Percentiles rank a stretch among this genome's conserved stretches.
Conservation (phyloP, 2,113 vertebrate genomes). For the Cottus gobio region DNA sequence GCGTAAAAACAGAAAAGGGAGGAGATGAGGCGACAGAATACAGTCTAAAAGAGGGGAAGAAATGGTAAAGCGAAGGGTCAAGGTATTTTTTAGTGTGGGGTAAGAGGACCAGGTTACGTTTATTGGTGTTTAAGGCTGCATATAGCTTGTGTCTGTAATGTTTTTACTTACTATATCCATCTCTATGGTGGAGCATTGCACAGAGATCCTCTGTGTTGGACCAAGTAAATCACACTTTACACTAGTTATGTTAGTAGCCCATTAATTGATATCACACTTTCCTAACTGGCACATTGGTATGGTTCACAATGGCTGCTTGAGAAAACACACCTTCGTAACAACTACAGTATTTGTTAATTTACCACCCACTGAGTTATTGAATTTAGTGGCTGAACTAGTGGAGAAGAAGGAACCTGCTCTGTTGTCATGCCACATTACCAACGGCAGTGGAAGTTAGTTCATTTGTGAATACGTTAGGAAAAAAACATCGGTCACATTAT, state of each 20-base stretch:
- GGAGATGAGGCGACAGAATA: not conserved
- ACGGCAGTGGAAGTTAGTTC: not conserved
- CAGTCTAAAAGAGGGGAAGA: not conserved
- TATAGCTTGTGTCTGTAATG: not conserved
- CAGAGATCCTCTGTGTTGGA: constrained; percentile 2
- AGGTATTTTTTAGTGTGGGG: not conserved
- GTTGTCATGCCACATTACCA: not conserved
- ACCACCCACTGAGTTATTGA: not conserved
- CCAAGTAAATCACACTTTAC: not conserved
- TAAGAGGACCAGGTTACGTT: not conserved
- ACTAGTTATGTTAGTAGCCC: not conserved
- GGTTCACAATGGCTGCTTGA: not conserved
- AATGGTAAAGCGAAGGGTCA: not conserved
- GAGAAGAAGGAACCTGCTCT: not conserved
- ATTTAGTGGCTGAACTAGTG: not conserved
- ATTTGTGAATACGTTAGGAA: not conserved
- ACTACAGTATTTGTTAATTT: not conserved
- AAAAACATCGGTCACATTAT: not conserved
- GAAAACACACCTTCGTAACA: not conserved
- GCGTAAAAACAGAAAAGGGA: constrained; percentile 1
- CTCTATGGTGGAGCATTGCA: not conserved
- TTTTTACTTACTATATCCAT: not conserved
- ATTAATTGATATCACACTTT: constrained; percentile 10
- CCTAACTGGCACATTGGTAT: not conserved
- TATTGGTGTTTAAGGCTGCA: not conserved